These are phyloP conservation scores for Lutraria lutraria DNA, from an alignment of 2,888 invertebrate species.

Conservation along the genomic window DNA sequence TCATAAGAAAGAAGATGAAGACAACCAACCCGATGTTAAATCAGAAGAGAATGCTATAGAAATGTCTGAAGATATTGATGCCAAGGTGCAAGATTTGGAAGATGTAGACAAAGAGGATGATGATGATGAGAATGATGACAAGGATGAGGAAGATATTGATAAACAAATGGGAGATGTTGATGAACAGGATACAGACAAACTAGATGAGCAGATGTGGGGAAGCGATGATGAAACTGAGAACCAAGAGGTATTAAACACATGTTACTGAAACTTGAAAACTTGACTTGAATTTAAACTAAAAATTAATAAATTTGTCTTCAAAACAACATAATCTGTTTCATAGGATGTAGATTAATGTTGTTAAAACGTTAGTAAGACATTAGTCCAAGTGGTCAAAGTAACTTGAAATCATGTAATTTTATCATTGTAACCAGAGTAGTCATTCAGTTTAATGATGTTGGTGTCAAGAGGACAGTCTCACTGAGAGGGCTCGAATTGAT, in stretches of 20 bases:
- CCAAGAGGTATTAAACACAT: conserved; percentile 82
- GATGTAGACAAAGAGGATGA: conserved; percentile 77
- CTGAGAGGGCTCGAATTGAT: no score
- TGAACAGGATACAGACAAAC: conserved; percentile 87
- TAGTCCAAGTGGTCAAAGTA: no score
- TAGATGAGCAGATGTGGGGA: conserved; percentile 88
- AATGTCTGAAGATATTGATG: conserved; percentile 98
- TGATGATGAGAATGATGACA: conserved; percentile 88
- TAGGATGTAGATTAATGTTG: no score
- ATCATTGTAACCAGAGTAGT: no score
- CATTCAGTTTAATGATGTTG: no score
- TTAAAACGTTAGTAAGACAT: no score
- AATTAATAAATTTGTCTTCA: no score
- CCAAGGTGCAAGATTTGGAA: conserved; percentile 91
- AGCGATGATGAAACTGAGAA: conserved; percentile 91
- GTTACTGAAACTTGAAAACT: not conserved
- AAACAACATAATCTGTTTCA: no score
- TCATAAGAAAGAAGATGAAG: conserved; percentile 92
- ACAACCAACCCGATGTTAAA: conserved; percentile 80
- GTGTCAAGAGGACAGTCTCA: no score
- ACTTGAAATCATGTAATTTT: no score
- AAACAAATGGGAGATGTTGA: conserved; percentile 99
- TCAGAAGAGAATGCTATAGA: conserved; percentile 89
- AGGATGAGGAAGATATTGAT: conserved; percentile 93
- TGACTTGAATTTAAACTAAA: no score